Base-by-base conservation (phyloP, 2,888 invertebrate genomes). In the Camptogramma bilineatum region DNA sequence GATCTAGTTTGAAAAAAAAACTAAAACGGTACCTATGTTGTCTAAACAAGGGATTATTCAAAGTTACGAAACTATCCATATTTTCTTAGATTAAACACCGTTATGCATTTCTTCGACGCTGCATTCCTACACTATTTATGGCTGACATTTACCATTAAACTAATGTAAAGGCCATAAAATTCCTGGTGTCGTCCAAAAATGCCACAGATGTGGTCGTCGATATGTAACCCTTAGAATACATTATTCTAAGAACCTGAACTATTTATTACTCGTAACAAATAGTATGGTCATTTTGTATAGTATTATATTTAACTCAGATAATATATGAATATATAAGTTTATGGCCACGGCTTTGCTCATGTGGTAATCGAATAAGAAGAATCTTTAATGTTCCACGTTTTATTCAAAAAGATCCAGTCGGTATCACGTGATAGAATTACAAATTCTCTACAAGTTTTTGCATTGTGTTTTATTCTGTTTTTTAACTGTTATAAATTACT, bases 81-180 rank as follows among this genome's bases (percentile, higher is more conserved):
- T 31, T 34, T 52, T 13, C 46, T 28, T 44, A 50, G 39, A 50
- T 28, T 21, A 61, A 50, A 19, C 13, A 50, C 69, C 64, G 66
- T 69, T 70, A 60, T 68, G 66, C 70, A 70, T 64, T 62, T 68
- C 52, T 59, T 51, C 53, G 53, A 62, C 52, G 52, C 58, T 52
- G 46, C 68, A 61, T 71, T 67, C 68, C 53, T 53, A 24, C 10
- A 34, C 34, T 69, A 69, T 73, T 71, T 71, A 73, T 68, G 47
- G 64, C 56, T 51, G 42, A 58, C 59, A 57, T 47, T 57, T 55
- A 62, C 54, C 52, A 68, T 71, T 61, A 71, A 64, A 63, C 62
- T 68, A 62, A 56, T 60, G 59, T 64, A 66, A 63, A 60, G 64
- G 56, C 61, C 47, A 53, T 63, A 66, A 55, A 70, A 64, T 55